Evolutionary conservation across 2,797 vertebrate genomes (phyloP).

Genomic region (Gymnothorax javanicus): DNA sequence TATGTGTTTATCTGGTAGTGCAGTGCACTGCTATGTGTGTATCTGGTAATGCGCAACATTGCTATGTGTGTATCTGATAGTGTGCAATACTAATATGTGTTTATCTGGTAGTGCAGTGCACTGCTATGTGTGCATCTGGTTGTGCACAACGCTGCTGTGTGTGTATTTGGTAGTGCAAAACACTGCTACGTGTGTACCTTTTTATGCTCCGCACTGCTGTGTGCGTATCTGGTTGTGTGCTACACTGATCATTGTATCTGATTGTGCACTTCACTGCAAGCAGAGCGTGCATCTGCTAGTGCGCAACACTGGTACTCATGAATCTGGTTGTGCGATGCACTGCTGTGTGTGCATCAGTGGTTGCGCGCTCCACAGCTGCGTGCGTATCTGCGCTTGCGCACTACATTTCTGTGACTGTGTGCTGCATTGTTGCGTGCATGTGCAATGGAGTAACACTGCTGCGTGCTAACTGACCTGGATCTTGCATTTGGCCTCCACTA

Average conservation of each 20-base stretch:
- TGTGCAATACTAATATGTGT: too few species aligned
- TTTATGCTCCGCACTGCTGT: background rate
- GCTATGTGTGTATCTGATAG: too few species aligned
- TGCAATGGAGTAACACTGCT: background rate
- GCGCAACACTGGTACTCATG: too few species aligned
- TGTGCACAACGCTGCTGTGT: background rate
- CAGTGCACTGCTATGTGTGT: too few species aligned
- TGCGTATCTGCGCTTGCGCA: background rate
- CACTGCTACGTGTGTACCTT: background rate
- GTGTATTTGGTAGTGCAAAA: background rate
- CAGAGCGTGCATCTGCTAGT: too few species aligned
- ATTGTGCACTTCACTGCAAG: too few species aligned
- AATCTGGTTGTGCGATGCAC: too few species aligned
- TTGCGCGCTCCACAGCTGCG: background rate
- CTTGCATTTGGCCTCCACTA: conserved; percentile 98
- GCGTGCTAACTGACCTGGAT: conserved; percentile 82
- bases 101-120: too few species aligned
- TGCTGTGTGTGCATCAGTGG: background rate
- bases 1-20: too few species aligned
- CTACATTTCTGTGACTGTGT: background rate
- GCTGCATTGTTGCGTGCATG: background rate
- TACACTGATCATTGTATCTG: too few species aligned
- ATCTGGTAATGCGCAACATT: too few species aligned
- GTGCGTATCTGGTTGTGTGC: background rate
- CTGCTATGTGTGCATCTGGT: too few species aligned